Evolutionary conservation across 2,888 invertebrate species (phyloP).

Genomic region (Lochmaea crataegi): DNA sequence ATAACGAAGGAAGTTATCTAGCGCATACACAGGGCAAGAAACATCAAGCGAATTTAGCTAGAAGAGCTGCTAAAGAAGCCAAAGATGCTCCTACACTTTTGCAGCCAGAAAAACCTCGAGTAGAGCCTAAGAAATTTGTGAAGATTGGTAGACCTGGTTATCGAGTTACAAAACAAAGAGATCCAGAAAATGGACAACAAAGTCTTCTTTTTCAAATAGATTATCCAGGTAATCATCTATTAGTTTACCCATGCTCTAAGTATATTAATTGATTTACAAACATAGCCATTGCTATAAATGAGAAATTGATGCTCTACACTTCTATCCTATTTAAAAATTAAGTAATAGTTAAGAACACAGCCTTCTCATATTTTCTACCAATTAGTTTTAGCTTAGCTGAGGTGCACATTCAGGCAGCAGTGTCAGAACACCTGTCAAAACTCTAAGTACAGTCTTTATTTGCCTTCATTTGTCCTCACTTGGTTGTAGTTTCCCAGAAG

Average conservation of each 20-base stretch:
- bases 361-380: too few relatives aligned
- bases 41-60: slow-evolving; percentile 97
- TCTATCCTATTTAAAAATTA: too few relatives aligned
- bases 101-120: slow-evolving; percentile 94
- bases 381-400: too few relatives aligned
- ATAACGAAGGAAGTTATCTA: slow-evolving; percentile 98
- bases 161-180: slow-evolving; percentile 97
- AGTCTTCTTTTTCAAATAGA: slow-evolving; percentile 97
- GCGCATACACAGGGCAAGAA: slow-evolving; percentile 98
- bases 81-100: slow-evolving; percentile 95
- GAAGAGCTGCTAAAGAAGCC: slow-evolving; percentile 98
- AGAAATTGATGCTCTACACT: too few relatives aligned
- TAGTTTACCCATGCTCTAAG: background rate
- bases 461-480: too few relatives aligned
- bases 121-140: slow-evolving; percentile 98
- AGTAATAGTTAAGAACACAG: too few relatives aligned
- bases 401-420: too few relatives aligned
- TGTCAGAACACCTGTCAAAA: too few relatives aligned
- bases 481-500: too few relatives aligned
- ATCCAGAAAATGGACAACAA: slow-evolving; percentile 95
- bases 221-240: slow-evolving; percentile 75
- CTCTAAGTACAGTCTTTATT: too few relatives aligned
- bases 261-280: background rate
- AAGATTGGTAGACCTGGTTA: slow-evolving; percentile 99
- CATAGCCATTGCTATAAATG: too few relatives aligned